Evolutionary conservation across 2,888 invertebrate species (phyloP).

Genomic region (Petrophora chlorosata): DNA sequence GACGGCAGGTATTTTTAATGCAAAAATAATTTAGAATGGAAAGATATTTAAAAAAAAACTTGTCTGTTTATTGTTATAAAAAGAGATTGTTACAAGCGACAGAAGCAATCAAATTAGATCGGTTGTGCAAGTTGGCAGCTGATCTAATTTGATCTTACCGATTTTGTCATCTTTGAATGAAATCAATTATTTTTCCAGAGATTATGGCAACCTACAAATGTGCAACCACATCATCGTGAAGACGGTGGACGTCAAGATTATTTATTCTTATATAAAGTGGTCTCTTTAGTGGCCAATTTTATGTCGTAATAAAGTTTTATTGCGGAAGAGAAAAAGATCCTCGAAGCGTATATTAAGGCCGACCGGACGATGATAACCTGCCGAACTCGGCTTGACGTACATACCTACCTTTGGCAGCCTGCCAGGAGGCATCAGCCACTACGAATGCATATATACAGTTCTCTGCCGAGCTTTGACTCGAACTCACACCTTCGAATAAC

Average conservation of each 20-base stretch:
- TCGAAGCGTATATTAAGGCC: slow-evolving; percentile 63
- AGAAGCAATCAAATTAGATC: no score
- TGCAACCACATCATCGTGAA: slow-evolving; percentile 40
- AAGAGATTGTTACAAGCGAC: no score
- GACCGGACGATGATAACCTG: slow-evolving; percentile 72
- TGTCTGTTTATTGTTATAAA: no score
- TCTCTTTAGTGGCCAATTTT: slow-evolving; percentile 62
- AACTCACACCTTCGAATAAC: slow-evolving; percentile 49
- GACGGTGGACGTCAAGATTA: slow-evolving; percentile 39
- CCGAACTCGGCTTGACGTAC: slow-evolving; percentile 58
- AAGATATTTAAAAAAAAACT: no score
- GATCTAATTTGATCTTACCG: no score
- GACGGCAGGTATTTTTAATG: not conserved
- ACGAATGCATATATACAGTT: slow-evolving; percentile 46
- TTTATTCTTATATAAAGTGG: slow-evolving; percentile 65
- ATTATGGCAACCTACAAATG: no score
- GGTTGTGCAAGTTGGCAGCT: no score
- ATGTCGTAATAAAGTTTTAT: slow-evolving; percentile 69
- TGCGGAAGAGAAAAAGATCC: slow-evolving; percentile 62
- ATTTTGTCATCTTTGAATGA: no score
- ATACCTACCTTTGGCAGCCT: slow-evolving; percentile 54
- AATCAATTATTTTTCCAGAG: no score
- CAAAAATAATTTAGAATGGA: not conserved
- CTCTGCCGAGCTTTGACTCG: slow-evolving; percentile 41
- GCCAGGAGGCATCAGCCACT: slow-evolving; percentile 48